phyloP scores from a whole-genome alignment of 2,113 vertebrate species.

The Anhinga anhinga region DNA sequence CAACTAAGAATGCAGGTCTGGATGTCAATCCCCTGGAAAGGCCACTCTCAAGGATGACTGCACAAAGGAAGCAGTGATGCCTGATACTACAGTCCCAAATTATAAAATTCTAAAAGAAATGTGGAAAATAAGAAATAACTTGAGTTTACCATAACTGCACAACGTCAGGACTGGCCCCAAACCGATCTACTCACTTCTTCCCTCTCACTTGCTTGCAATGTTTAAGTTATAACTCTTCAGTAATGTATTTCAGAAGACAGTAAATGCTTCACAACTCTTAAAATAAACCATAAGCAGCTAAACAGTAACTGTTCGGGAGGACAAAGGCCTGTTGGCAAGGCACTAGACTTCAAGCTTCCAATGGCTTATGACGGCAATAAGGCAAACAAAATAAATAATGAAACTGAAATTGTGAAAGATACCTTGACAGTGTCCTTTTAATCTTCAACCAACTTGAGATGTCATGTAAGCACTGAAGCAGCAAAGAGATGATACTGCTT shows the following conservation, averaged over 20 bases:
- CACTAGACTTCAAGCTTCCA: neutral
- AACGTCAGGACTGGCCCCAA: neutral
- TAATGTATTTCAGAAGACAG: neutral
- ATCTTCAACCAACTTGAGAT: conserved; percentile 35
- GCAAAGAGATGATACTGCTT: conserved; percentile 22
- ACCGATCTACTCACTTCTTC: neutral
- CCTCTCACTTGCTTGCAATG: neutral
- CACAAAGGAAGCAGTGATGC: neutral
- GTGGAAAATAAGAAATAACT: neutral
- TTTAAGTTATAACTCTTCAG: neutral
- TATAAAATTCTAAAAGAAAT: neutral
- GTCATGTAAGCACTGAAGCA: conserved; percentile 35
- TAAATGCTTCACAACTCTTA: conserved; percentile 12
- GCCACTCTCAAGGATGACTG: neutral
- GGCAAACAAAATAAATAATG: conserved; percentile 30
- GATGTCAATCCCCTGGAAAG: neutral
- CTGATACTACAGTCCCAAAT: neutral
- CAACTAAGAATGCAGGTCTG: neutral
- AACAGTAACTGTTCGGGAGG: neutral
- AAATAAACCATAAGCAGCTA: conserved; percentile 4
- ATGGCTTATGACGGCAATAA: neutral
- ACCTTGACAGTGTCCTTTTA: conserved; percentile 25
- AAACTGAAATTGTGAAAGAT: neutral
- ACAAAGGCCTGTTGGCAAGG: neutral
- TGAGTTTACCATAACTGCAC: neutral